phyloP scores from a whole-genome alignment of 2,797 vertebrate species.

The Rhadinocentrus ornatus region DNA sequence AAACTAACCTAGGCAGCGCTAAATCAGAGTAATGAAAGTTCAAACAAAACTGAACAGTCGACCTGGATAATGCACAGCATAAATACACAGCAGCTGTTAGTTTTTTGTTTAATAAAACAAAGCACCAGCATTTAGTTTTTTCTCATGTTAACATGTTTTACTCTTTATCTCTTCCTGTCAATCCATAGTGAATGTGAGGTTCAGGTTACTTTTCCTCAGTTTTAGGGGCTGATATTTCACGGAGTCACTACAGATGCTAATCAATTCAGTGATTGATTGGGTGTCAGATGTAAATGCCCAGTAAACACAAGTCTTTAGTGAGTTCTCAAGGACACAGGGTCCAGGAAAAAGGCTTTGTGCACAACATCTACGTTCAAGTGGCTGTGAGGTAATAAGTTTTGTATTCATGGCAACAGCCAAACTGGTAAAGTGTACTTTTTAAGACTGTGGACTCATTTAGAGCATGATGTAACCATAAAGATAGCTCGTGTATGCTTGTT shows the following conservation, averaged over 20 bases:
- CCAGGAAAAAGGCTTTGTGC: slow-evolving; percentile 5
- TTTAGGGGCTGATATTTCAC: slow-evolving; percentile 31
- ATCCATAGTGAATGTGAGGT: neutral
- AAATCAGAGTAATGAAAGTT: neutral
- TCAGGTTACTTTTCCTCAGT: slow-evolving; percentile 33
- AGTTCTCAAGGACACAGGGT: slow-evolving; percentile 50
- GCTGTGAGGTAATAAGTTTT: slow-evolving; percentile 35
- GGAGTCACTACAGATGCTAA: slow-evolving; percentile 46
- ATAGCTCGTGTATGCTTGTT: slow-evolving; percentile 33
- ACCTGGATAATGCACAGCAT: neutral
- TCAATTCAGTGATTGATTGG: slow-evolving; percentile 61
- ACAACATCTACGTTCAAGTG: slow-evolving; percentile 19
- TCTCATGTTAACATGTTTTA: neutral
- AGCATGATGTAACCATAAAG: slow-evolving; percentile 46
- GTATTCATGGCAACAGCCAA: slow-evolving; percentile 18
- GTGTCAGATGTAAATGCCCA: slow-evolving; percentile 60
- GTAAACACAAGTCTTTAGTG: slow-evolving; percentile 56
- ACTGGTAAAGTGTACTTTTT: slow-evolving; percentile 22
- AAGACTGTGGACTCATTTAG: slow-evolving; percentile 33
- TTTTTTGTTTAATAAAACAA: neutral
- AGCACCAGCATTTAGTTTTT: neutral
- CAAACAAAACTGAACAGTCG: neutral
- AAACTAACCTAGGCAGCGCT: neutral
- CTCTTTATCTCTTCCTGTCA: slow-evolving; percentile 14
- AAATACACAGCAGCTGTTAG: neutral